Conservation (phyloP, 2,113 vertebrate genomes). For the Nyctereutes procyonoides region DNA sequence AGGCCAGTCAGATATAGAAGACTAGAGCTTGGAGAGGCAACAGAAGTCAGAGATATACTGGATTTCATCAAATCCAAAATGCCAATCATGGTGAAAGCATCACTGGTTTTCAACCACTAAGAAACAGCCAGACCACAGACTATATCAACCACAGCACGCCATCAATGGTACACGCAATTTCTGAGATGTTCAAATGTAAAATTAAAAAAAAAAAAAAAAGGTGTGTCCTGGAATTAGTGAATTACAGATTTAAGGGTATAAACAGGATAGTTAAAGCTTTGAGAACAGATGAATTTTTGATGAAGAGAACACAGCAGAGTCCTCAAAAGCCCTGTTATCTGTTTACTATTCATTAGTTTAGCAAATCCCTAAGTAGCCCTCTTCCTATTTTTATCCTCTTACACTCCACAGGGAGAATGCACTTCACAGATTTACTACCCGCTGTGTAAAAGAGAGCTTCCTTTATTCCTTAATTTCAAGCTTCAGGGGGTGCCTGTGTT, state of each 20-base stretch:
- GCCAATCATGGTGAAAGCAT: accelerated
- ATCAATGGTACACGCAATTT: accelerated
- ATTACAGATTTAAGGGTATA: background rate
- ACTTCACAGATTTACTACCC: background rate
- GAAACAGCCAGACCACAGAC: background rate
- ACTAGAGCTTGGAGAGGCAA: background rate
- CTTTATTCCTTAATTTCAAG: conserved; percentile 52
- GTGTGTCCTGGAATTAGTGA: no score
- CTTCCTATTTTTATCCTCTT: conserved; percentile 71
- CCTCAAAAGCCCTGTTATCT: conserved; percentile 40
- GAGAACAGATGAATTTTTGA: conserved; percentile 42
- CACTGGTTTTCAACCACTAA: accelerated
- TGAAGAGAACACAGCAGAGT: background rate
- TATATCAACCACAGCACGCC: background rate
- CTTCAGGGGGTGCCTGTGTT: background rate
- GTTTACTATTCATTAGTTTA: conserved; percentile 68
- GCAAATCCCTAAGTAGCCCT: conserved; percentile 45
- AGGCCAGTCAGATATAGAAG: background rate
- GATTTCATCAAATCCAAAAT: background rate
- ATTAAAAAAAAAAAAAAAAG: background rate
- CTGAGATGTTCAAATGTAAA: background rate
- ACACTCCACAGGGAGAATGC: background rate
- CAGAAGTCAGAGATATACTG: accelerated
- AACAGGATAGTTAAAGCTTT: background rate
- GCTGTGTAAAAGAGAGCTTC: background rate